Evolutionary conservation across 2,888 invertebrate genomes (phyloP).

Genomic region (Dilophus febrilis): DNA sequence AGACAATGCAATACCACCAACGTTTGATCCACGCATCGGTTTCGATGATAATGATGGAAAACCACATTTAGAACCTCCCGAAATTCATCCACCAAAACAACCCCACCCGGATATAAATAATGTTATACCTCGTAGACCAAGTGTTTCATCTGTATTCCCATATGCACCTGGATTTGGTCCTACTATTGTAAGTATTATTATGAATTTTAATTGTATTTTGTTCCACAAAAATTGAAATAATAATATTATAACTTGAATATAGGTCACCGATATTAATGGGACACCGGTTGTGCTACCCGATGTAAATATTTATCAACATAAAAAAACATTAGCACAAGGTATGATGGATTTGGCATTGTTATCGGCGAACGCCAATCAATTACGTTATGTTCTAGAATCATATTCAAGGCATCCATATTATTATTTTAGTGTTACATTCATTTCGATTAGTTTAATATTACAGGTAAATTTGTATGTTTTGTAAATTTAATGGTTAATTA

Average conservation of each 20-base stretch:
- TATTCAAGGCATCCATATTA: slow-evolving; percentile 22
- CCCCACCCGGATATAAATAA: neutral
- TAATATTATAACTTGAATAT: neutral
- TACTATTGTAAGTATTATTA: slow-evolving; percentile 6
- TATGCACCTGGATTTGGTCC: slow-evolving; percentile 21
- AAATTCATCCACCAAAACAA: slow-evolving; percentile 1
- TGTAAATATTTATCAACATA: slow-evolving; percentile 25
- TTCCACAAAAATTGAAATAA: neutral
- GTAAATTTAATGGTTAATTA: neutral
- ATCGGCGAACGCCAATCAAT: slow-evolving; percentile 26
- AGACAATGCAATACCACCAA: slow-evolving; percentile 5
- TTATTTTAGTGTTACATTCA: slow-evolving; percentile 21
- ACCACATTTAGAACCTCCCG: slow-evolving; percentile 2
- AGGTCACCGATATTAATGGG: slow-evolving; percentile 12
- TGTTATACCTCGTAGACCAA: slow-evolving; percentile 2
- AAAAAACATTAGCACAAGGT: slow-evolving; percentile 28
- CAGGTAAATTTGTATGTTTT: slow-evolving; percentile 18
- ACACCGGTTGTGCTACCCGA: slow-evolving; percentile 31
- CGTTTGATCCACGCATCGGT: slow-evolving; percentile 18
- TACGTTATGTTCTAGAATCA: slow-evolving; percentile 22
- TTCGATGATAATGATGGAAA: slow-evolving; percentile 13
- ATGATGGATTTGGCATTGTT: slow-evolving; percentile 27
- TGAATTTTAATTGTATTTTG: neutral
- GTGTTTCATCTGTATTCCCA: slow-evolving; percentile 17
- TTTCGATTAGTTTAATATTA: slow-evolving; percentile 22